phyloP scores from a whole-genome alignment of 2,113 vertebrate species.

The Dunckerocampus dactyliophorus region DNA sequence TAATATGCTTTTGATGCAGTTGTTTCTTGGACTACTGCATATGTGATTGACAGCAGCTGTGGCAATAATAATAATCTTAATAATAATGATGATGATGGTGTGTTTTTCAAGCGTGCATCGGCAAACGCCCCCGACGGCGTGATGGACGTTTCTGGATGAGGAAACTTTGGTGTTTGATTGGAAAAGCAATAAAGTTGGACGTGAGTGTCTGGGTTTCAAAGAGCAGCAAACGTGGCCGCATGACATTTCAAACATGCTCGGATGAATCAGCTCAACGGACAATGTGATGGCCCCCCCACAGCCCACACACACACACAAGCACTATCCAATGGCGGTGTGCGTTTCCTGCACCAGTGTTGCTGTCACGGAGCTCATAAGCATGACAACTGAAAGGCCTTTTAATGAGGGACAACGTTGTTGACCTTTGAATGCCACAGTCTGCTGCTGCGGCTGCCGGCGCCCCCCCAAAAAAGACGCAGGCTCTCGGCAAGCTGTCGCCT shows the following conservation, averaged over 20 bases:
- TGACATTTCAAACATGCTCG: slow-evolving; percentile 37
- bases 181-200: slow-evolving; percentile 39
- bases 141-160: neutral
- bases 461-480: neutral
- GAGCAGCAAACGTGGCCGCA: too few relatives aligned
- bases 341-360: slow-evolving; percentile 23
- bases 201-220: slow-evolving; percentile 16
- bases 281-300: neutral
- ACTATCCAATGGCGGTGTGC: slow-evolving; percentile 24
- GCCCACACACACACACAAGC: too few relatives aligned
- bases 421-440: slow-evolving; percentile 64
- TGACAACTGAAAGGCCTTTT: slow-evolving; percentile 51
- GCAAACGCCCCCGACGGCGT: too few relatives aligned
- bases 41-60: too few relatives aligned
- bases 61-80: too few relatives aligned
- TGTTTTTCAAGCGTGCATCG: too few relatives aligned
- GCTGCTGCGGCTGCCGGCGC: slow-evolving; percentile 32
- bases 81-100: too few relatives aligned
- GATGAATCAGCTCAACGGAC: slow-evolving; percentile 41
- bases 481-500: neutral
- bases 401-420: slow-evolving; percentile 54
- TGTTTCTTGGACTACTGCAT: too few relatives aligned
- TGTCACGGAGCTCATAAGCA: slow-evolving; percentile 41
- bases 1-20: too few relatives aligned
- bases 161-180: neutral